Evolutionary conservation across 2,113 vertebrate genomes (phyloP).

Genomic region (Alosa alosa): DNA sequence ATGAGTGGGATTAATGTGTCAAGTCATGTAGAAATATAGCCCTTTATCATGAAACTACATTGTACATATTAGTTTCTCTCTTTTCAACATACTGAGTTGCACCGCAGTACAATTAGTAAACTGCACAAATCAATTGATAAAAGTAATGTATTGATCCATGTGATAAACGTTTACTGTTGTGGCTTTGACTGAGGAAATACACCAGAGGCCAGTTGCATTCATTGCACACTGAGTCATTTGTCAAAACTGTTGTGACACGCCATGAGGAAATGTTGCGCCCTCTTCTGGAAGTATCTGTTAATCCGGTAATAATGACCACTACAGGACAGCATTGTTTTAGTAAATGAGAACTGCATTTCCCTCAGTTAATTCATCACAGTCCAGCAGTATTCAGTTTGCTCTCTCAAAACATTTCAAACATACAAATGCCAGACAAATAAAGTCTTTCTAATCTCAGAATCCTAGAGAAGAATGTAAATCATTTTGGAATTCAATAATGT

Average conservation of each 20-base stretch:
- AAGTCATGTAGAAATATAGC: no score
- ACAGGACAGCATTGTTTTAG: neutral
- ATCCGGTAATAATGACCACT: neutral
- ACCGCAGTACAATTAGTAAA: no score
- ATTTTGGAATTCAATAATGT: neutral
- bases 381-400: neutral
- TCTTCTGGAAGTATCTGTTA: neutral
- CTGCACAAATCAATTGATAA: no score
- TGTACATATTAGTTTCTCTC: neutral
- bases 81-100: neutral
- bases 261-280: neutral
- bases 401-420: neutral
- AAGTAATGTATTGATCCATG: no score
- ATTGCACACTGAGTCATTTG: neutral
- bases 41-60: neutral
- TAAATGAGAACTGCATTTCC: neutral
- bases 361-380: neutral
- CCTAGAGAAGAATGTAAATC: neutral
- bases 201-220: neutral
- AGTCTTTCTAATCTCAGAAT: neutral
- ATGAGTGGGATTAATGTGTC: neutral
- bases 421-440: neutral
- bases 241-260: neutral
- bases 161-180: no score
- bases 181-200: neutral